These are phyloP conservation scores for Enteromius fasciolatus DNA, from an alignment of 2,797 vertebrate genomes.

Conservation along the genomic window DNA sequence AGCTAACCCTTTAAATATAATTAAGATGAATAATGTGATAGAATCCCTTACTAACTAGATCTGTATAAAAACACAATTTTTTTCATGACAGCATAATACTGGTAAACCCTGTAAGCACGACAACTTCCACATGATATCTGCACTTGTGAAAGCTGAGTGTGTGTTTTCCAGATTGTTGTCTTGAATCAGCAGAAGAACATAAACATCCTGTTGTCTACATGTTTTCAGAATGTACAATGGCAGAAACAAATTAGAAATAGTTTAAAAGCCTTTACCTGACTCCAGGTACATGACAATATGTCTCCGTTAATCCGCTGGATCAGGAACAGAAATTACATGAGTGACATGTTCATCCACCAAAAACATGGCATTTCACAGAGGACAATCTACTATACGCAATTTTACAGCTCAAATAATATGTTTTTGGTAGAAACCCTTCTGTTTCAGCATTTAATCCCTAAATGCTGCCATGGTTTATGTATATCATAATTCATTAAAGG, in stretches of 20 bases:
- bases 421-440: neutral
- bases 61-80: neutral
- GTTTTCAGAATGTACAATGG: conserved; percentile 6
- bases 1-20: neutral
- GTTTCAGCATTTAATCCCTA: neutral
- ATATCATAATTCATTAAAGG: no score
- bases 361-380: neutral
- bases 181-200: conserved; percentile 19
- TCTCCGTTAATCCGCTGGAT: neutral
- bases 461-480: neutral
- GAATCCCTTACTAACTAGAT: neutral
- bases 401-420: neutral
- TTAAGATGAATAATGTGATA: neutral
- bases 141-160: neutral
- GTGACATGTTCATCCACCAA: neutral
- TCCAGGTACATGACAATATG: neutral
- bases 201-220: neutral
- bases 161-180: neutral
- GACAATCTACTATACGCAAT: neutral
- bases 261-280: neutral
- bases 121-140: neutral
- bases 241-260: conserved; percentile 1
- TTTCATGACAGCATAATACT: neutral
- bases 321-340: neutral
- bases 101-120: neutral